Base-by-base conservation (phyloP, 1,140 invertebrate species). In the Diprion similis region DNA sequence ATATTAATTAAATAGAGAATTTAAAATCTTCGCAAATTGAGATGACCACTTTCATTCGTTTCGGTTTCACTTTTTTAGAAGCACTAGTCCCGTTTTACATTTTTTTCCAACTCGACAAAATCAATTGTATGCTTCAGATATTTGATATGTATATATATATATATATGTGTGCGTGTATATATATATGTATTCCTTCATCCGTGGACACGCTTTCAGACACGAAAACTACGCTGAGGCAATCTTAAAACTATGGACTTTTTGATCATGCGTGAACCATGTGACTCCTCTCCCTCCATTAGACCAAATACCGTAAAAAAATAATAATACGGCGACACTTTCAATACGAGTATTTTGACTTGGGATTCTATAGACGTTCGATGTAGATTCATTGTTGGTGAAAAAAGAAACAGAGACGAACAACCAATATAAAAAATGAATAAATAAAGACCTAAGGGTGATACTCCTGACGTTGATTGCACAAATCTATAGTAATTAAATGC, bases 231-330 rank as follows among this genome's bases (percentile, higher is more conserved):
- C 86, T 88, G 83, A 87, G 86, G 86, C 86, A 88, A 88, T 86
- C 78, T 83, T 76, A 85, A 87, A 88, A 88, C 86, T 88, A 88
- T 87, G 85, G 86, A 88, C 86, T 88, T 88, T 88, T 88, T 88
- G 87, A 88, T 88, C 87, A 88, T 88, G 87, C 86, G 77, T 81
- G 80, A 77, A 81, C 74, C 69, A 81, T 79, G 78, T 70, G 45
- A 76, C 81, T 76, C 75, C 46, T 17, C 77, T 84, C 83, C 84
- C 83, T 85, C 83, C 81, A 78, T 83, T 59, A 59, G n/a, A 59
- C 11, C 51, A 59, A 59, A 59, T 59, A 59, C 51, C n/a, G 51
- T 59, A 15, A 59, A 15, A 37, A 37, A 37, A 37, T 37, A 37
- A 59, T 15, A 59, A 59, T 59, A 59, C n/a, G 11, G 9, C 11